phyloP scores from a whole-genome alignment of 2,797 vertebrate species.

The Spatula versicolor region DNA sequence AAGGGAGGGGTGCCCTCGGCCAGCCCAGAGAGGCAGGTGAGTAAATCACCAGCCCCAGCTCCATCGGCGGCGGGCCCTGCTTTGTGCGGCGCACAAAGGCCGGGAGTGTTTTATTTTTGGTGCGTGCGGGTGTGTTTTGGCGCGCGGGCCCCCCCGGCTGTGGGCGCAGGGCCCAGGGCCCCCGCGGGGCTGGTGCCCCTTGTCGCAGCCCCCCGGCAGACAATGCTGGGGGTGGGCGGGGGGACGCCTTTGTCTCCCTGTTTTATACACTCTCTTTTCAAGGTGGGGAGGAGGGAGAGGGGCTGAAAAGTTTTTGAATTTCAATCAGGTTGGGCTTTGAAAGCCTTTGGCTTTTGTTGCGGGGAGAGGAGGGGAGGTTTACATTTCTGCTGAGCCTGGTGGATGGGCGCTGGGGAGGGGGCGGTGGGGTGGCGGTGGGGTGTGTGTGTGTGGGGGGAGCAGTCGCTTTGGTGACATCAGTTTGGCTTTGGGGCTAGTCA shows the following conservation, averaged over 20 bases:
- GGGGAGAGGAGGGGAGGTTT: slow-evolving; percentile 75
- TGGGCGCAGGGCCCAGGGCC: slow-evolving; percentile 44
- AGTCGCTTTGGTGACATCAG: slow-evolving; percentile 55
- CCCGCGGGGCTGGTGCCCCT: slow-evolving; percentile 70
- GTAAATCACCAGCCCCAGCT: slow-evolving; percentile 63
- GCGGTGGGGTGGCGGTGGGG: not conserved
- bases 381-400: slow-evolving; percentile 75
- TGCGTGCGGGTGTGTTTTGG: slow-evolving; percentile 54
- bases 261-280: slow-evolving; percentile 80
- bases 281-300: slow-evolving; percentile 77
- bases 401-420: slow-evolving; percentile 55
- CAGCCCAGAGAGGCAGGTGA: slow-evolving; percentile 67
- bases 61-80: slow-evolving; percentile 30
- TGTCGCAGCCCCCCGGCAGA: slow-evolving; percentile 72
- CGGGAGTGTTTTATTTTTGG: slow-evolving; percentile 49
- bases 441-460: not conserved
- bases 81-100: slow-evolving; percentile 69
- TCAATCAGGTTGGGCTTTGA: slow-evolving; percentile 84
- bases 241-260: slow-evolving; percentile 76
- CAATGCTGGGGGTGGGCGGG: slow-evolving; percentile 77
- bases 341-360: slow-evolving; percentile 81
- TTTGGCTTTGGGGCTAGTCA: slow-evolving; percentile 45
- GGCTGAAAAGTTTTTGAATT: slow-evolving; percentile 84
- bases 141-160: not conserved
- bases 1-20: not conserved